These are phyloP conservation scores for Glandiceps talaboti DNA, from an alignment of 53 echinoderm and acorn worm species.

Conservation along the genomic window DNA sequence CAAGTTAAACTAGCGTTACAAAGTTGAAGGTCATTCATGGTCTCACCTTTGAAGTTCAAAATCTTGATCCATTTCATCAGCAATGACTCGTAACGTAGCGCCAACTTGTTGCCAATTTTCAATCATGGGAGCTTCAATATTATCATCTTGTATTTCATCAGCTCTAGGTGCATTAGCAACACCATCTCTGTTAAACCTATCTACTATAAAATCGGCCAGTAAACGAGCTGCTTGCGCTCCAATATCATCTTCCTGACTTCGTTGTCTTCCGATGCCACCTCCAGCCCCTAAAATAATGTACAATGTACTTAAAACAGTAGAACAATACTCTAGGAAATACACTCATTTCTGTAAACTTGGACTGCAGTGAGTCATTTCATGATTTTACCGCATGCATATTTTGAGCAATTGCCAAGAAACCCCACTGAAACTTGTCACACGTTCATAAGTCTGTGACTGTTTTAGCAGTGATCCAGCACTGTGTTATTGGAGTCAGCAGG, in stretches of 20 bases:
- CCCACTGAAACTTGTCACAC: too few species aligned
- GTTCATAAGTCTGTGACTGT: too few species aligned
- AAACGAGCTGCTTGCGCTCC: constrained; percentile 69
- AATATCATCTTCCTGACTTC: constrained; percentile 49
- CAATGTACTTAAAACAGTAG: too few species aligned
- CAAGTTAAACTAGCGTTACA: too few species aligned
- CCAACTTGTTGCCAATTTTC: constrained; percentile 74
- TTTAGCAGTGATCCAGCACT: too few species aligned
- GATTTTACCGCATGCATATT: too few species aligned
- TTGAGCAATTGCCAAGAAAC: too few species aligned
- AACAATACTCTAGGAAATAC: too few species aligned
- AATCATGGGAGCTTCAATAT: constrained; percentile 19
- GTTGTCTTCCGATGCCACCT: constrained; percentile 10
- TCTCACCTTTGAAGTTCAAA: constrained; percentile 51
- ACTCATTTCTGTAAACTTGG: too few species aligned
- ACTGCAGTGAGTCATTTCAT: too few species aligned
- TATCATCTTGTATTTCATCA: constrained; percentile 16
- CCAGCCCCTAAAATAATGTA: not conserved
- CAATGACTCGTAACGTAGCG: constrained; percentile 54
- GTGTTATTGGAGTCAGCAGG: too few species aligned
- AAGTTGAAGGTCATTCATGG: too few species aligned
- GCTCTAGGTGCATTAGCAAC: constrained; percentile 45
- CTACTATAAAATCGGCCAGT: constrained; percentile 72
- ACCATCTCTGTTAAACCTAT: constrained; percentile 65
- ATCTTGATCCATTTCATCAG: constrained; percentile 70